A percentile compares a stretch with the other conserved stretches of the same genome.
phyloP scores from a whole-genome alignment of 2,113 vertebrate genomes.

The Opisthocomus hoazin region DNA sequence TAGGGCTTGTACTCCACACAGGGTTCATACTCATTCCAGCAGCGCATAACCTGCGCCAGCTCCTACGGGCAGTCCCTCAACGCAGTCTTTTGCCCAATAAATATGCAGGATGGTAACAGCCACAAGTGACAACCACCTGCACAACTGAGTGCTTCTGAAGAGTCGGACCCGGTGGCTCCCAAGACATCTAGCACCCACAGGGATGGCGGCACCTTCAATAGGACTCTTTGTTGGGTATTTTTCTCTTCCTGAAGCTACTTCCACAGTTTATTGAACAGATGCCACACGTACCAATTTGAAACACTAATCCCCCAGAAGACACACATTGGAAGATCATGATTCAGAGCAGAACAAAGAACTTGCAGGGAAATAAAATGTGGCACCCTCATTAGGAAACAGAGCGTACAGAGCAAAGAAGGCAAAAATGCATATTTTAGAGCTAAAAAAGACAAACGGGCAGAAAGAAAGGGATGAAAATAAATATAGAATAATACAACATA shows the following conservation, averaged over 20 bases:
- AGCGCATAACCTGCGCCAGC: not conserved
- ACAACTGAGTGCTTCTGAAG: not conserved
- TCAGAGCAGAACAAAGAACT: constrained; percentile 17
- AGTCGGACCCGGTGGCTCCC: rapidly evolving
- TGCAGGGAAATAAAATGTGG: not conserved
- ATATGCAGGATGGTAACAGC: not conserved
- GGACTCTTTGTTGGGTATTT: rapidly evolving
- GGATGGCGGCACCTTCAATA: rapidly evolving
- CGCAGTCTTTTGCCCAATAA: not conserved
- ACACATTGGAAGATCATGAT: not conserved
- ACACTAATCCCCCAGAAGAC: not conserved
- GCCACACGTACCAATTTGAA: not conserved
- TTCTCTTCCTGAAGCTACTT: not conserved
- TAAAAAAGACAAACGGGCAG: not conserved
- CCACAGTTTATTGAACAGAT: not conserved
- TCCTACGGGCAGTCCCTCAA: not conserved
- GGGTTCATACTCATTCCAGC: not conserved
- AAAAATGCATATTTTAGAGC: not conserved
- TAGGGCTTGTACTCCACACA: not conserved
- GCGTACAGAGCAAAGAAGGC: not conserved
- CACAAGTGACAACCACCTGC: not conserved
- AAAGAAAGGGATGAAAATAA: not conserved
- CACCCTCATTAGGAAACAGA: not conserved
- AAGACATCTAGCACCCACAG: not conserved
- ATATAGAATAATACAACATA: not conserved